phyloP scores from a whole-genome alignment of 2,888 invertebrate species.

The Sturmia bella region DNA sequence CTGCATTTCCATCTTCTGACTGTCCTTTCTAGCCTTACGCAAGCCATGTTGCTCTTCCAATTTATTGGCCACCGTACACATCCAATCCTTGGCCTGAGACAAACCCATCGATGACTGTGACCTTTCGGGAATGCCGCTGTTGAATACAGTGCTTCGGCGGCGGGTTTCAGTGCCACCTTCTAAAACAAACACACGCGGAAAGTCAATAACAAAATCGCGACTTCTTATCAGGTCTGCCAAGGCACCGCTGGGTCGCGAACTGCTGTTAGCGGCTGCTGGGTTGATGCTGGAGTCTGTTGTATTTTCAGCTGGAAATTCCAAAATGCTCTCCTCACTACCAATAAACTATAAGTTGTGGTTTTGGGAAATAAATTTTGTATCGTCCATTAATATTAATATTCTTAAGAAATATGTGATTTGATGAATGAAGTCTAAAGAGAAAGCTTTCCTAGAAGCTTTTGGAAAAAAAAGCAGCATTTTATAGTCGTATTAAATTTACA shows the following conservation, averaged over 20 bases:
- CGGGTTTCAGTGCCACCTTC: conserved; percentile 75
- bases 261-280: conserved; percentile 5
- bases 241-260: conserved; percentile 66
- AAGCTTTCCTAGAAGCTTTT: conserved; percentile 1
- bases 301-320: conserved; percentile 83
- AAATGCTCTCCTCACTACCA: conserved; percentile 92
- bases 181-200: conserved; percentile 77
- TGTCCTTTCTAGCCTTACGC: conserved; percentile 73
- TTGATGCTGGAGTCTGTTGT: background rate
- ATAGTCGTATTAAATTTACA: background rate
- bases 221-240: conserved; percentile 76
- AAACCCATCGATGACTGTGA: conserved; percentile 80
- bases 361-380: conserved; percentile 1
- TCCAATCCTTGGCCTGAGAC: conserved; percentile 75
- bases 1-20: conserved; percentile 75
- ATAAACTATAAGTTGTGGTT: conserved; percentile 84
- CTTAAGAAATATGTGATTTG: background rate
- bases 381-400: background rate
- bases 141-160: conserved; percentile 75
- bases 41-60: conserved; percentile 78
- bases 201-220: conserved; percentile 79
- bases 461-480: too few relatives aligned
- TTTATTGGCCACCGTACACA: conserved; percentile 77
- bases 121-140: conserved; percentile 76
- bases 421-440: background rate